Evolutionary conservation across 2,888 invertebrate species (phyloP).

Genomic region (Antitype chi): DNA sequence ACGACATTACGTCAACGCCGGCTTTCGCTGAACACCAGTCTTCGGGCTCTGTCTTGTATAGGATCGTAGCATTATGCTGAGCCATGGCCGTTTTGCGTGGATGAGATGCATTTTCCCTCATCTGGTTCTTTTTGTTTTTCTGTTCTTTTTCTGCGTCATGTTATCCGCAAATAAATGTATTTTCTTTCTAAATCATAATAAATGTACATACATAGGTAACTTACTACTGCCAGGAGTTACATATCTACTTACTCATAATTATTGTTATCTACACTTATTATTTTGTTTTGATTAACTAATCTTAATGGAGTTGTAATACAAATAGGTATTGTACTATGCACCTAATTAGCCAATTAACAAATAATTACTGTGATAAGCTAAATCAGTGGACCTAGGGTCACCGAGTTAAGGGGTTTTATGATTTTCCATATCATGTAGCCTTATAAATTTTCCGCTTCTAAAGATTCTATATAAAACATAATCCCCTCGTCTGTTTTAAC

Average conservation of each 20-base stretch:
- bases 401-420: background rate
- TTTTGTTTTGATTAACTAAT: constrained; percentile 28
- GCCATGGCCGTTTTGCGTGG: no score
- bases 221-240: background rate
- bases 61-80: no score
- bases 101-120: no score
- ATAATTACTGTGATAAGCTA: constrained; percentile 6
- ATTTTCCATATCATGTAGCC: constrained; percentile 2
- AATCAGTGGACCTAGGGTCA: constrained; percentile 16
- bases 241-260: background rate
- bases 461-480: no score
- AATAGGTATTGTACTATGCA: background rate
- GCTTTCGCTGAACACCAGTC: no score
- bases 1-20: no score
- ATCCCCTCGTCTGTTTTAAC: no score
- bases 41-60: no score
- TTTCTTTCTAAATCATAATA: background rate
- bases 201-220: background rate
- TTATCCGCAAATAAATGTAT: no score
- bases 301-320: constrained; percentile 36
- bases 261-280: constrained; percentile 11
- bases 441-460: background rate
- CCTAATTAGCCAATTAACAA: constrained; percentile 9
- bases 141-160: no score
- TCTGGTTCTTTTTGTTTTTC: no score